Base-by-base conservation (phyloP, 1,140 invertebrate species). In the Papilio machaon region DNA sequence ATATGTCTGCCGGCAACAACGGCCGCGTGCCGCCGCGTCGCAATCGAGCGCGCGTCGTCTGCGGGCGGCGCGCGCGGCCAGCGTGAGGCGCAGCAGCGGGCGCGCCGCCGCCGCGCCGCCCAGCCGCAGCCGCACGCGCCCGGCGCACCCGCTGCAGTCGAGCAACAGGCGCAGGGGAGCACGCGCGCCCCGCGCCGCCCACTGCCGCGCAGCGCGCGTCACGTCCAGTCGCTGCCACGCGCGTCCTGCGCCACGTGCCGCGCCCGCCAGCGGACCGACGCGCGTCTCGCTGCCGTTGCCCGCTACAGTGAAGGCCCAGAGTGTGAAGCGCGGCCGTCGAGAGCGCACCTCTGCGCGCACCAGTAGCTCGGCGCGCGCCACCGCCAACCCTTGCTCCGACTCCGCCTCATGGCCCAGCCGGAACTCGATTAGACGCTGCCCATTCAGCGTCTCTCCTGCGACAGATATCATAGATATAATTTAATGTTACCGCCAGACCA, bases 1-100 rank as follows among this genome's bases (percentile, higher is more conserved):
- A 94, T 99, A 98, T 35, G 97, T 96, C 91, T 99, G 97, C 87
- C 98, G 98, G 94, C 98, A 99, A 92, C 98, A 99, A 89, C 97
- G 97, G 81, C 97, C 97, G 82, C 96, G 96, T 76, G 96, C 95
- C 83, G 96, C 97, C 80, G 96, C 97, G 89, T 95, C 96, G 92
- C 98, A 98, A 88, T 98, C 97, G 64, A 98, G 95, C 52, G 98
- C 97, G 87, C 98, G 96, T 81, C 97, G 96, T 2, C 97, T 96
- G 80, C 96, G 96, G 81, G 95, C 92, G 81, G 95, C 94, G 95
- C 85, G 95, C 91, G 83, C 95, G 93, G 97, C 96, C 2, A 97
- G 98, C 74, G 97, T 96, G 11, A 73, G 70, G 11, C 70, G 43
- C 38, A 73, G 70, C 70, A 73, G 98, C 70, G 98, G 98, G 47